Evolutionary conservation across 2,797 vertebrate genomes (phyloP).

Genomic region (Acomys russatus): DNA sequence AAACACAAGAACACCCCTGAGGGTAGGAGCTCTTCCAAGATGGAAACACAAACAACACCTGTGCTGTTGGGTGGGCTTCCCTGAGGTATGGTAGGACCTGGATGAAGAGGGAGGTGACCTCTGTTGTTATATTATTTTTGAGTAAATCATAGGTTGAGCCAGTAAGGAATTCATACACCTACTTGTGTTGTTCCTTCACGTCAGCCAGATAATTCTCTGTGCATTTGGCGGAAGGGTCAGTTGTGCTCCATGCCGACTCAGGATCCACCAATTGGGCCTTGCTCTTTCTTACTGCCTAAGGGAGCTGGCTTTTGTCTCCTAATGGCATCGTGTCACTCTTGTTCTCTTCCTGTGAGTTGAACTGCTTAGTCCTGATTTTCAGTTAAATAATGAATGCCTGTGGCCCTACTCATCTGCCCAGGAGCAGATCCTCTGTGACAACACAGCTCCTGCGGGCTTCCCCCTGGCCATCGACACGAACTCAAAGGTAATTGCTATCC

Average conservation of each 20-base stretch:
- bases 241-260: background rate
- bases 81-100: background rate
- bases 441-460: background rate
- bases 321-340: background rate
- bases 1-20: background rate
- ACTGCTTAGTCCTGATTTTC: constrained; percentile 40
- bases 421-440: background rate
- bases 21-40: background rate
- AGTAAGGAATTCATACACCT: background rate
- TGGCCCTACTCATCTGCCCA: background rate
- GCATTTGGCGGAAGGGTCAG: too few relatives aligned
- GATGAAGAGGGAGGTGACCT: background rate
- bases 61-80: background rate
- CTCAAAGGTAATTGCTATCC: background rate
- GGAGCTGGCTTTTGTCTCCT: background rate
- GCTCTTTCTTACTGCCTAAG: background rate
- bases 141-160: background rate
- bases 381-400: background rate
- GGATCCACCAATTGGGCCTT: background rate
- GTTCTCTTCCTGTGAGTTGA: background rate
- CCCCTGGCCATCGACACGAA: background rate
- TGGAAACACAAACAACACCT: background rate
- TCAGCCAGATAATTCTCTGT: background rate
- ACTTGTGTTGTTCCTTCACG: background rate
- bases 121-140: background rate